Conservation (phyloP, 2,888 invertebrate species). For the Zele albiditarsus region DNA sequence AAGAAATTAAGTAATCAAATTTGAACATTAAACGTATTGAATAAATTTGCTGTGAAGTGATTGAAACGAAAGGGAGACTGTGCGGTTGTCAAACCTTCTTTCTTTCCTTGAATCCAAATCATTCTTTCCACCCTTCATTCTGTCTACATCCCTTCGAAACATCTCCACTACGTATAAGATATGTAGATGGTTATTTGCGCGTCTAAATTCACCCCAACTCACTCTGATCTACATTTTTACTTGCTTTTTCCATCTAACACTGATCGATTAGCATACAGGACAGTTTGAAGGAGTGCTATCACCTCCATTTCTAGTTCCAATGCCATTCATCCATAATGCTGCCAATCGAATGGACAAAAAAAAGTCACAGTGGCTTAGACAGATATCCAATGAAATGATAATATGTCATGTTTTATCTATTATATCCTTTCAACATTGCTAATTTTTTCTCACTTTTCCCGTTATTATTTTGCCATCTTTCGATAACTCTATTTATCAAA, state of each 20-base stretch:
- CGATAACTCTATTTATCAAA: conserved; percentile 19
- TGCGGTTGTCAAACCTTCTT: not conserved
- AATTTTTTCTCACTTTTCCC: conserved; percentile 10
- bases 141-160: conserved; percentile 2
- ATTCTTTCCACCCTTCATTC: conserved; percentile 14
- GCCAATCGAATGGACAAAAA: conserved; percentile 25
- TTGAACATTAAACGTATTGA: conserved; percentile 7
- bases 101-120: conserved; percentile 10
- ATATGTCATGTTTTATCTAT: conserved; percentile 19
- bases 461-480: conserved; percentile 12
- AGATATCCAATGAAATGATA: not conserved
- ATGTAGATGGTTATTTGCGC: conserved; percentile 42
- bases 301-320: conserved; percentile 5
- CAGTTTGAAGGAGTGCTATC: conserved; percentile 58
- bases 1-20: not conserved
- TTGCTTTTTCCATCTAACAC: not conserved
- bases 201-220: not conserved
- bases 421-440: not conserved
- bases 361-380: not conserved
- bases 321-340: not conserved
- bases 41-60: conserved; percentile 17
- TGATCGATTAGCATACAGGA: conserved; percentile 60
- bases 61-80: not conserved
- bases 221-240: not conserved
- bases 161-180: conserved; percentile 30